Base-by-base conservation (phyloP, 2,113 vertebrate species). In the Haliaeetus leucogaster region DNA sequence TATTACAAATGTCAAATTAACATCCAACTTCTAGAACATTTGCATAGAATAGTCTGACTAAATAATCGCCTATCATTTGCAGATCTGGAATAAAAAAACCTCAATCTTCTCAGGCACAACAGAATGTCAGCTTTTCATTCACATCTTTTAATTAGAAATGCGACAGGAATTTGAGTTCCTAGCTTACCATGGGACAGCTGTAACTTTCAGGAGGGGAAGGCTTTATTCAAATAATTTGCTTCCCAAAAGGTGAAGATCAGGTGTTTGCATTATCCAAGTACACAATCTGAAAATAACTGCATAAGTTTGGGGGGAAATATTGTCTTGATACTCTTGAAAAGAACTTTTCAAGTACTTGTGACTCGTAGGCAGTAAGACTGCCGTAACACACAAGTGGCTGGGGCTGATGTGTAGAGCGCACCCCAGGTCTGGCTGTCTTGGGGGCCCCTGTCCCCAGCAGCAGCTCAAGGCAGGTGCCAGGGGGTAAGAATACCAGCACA, bases 1-100 rank as follows among this genome's bases (percentile, higher is more conserved):
- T 55, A 94, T 90, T 97, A 92, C 29, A 97, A 95, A 92, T 95
- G 93, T 97, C 91, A 97, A 89, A 94, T 97, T 97, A 96, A 88
- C 68, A 94, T 95, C 86, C 63, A 93, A 20, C 18, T 53, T 94
- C 55, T 53, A 91, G 56, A 96, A 91, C 17, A 90, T 96, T 96
- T 97, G 78, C 74, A 91, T 50, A 90, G 58, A 92, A 50, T 81
- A 93, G 83, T 76, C 82, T 91, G 88, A 78, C 36, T 88, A 91
- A 95, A 95, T 95, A 96, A 95, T 84, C 96, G 27, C 7, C 56
- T 90, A 48, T 96, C 82, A 86, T 89, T 92, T 84, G 48, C 40
- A 95, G 89, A 92, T 95, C 67, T 89, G 50, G 83, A 96, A 92
- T 95, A 83, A 89, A 92, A 79, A 92, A 65, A 6, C 3, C 1